These are phyloP conservation scores for Saguinus imperator DNA, from an alignment of 2,113 vertebrate genomes.

Conservation along the genomic window DNA sequence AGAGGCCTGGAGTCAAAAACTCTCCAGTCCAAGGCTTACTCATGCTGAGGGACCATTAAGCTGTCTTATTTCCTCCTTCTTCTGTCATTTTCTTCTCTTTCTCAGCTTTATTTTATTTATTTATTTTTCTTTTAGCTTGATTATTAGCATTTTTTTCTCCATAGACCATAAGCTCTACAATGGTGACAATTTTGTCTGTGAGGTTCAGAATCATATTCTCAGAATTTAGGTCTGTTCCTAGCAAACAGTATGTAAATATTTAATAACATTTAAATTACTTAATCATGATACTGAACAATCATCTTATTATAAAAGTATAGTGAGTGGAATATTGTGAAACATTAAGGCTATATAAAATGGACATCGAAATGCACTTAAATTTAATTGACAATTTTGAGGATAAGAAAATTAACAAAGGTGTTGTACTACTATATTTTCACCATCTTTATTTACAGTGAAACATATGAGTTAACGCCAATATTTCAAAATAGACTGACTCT, in stretches of 20 bases:
- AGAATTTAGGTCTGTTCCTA: not conserved
- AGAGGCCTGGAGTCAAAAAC: fast-evolving
- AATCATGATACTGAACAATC: not conserved
- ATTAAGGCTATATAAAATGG: not conserved
- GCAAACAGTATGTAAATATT: not conserved
- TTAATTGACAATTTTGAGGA: not conserved
- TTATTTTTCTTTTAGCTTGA: not conserved
- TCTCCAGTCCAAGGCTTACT: not conserved
- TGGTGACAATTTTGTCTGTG: not conserved
- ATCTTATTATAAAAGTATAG: not conserved
- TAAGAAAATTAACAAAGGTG: not conserved
- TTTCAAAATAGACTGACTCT: not conserved
- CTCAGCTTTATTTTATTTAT: not conserved
- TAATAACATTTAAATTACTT: not conserved
- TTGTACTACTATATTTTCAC: not conserved
- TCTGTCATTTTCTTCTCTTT: not conserved
- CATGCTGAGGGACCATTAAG: not conserved
- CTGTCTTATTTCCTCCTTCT: not conserved
- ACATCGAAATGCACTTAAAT: not conserved
- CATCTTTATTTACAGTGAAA: not conserved
- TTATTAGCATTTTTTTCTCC: not conserved
- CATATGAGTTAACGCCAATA: not conserved
- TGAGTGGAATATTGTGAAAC: not conserved
- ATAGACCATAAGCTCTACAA: not conserved
- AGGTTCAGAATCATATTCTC: not conserved